Conservation (phyloP, 2,888 invertebrate genomes). For the Scaptomyza parva region DNA sequence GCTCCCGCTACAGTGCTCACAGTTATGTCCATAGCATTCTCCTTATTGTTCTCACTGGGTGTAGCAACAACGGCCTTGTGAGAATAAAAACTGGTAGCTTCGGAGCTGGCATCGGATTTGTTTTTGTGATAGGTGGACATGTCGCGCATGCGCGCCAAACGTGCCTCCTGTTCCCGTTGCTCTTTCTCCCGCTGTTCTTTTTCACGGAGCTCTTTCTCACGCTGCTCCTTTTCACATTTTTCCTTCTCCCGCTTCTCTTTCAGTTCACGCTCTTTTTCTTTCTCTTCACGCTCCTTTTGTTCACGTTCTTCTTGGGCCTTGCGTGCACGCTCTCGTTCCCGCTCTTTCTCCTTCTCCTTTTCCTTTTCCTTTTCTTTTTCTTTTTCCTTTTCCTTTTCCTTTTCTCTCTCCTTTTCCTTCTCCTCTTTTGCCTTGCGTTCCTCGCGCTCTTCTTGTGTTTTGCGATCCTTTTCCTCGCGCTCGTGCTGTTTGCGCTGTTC, state of each 20-base stretch:
- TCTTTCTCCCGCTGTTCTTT: conserved; percentile 70
- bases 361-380: conserved; percentile 71
- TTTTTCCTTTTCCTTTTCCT: conserved; percentile 70
- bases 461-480: conserved; percentile 64
- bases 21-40: conserved; percentile 57
- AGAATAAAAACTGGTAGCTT: conserved; percentile 63
- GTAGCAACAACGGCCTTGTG: conserved; percentile 36
- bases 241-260: conserved; percentile 7
- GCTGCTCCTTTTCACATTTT: conserved; percentile 10
- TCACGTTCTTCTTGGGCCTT: conserved; percentile 65
- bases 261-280: conserved; percentile 42
- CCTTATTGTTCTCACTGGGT: conserved; percentile 73
- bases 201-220: conserved; percentile 65
- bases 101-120: conserved; percentile 64
- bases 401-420: conserved; percentile 73
- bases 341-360: conserved; percentile 48
- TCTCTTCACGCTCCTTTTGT: conserved; percentile 69
- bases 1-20: conserved; percentile 4
- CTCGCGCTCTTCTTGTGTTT: conserved; percentile 64
- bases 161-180: conserved; percentile 73
- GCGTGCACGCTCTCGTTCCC: conserved; percentile 52
- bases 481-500: conserved; percentile 66
- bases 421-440: conserved; percentile 74
- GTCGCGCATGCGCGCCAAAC: conserved; percentile 70
- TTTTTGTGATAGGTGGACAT: conserved; percentile 69